Conservation (phyloP, 2,113 vertebrate genomes). For the Onychorhynchus coronatus region DNA sequence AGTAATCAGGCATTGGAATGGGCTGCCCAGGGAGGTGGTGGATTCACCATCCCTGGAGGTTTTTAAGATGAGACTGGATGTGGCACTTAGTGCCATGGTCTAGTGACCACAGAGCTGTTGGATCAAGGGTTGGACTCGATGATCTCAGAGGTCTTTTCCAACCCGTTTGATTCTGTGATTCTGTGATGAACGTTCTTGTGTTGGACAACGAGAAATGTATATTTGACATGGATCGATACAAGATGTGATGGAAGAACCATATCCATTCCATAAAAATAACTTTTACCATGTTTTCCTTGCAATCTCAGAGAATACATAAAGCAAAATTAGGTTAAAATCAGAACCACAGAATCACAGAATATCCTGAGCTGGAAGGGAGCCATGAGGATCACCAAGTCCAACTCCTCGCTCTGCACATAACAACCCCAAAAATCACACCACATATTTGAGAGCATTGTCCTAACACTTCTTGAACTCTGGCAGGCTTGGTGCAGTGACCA, state of each 20-base stretch:
- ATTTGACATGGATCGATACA: background rate
- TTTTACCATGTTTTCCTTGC: background rate
- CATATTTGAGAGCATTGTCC: background rate
- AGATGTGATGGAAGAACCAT: background rate
- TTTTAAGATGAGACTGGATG: too few relatives aligned
- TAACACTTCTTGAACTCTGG: background rate
- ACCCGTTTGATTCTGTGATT: too few relatives aligned
- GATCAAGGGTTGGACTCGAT: too few relatives aligned
- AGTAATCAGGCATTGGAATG: too few relatives aligned
- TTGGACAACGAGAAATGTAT: background rate
- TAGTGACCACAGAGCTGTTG: too few relatives aligned
- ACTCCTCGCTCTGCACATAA: background rate
- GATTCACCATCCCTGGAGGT: too few relatives aligned
- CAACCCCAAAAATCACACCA: background rate
- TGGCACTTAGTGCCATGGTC: too few relatives aligned
- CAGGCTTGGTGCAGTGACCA: background rate
- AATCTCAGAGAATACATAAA: background rate
- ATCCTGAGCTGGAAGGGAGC: background rate
- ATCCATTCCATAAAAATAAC: background rate
- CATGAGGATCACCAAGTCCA: background rate
- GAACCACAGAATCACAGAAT: background rate
- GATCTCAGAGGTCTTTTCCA: too few relatives aligned
- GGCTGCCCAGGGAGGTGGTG: too few relatives aligned
- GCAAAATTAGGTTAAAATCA: background rate
- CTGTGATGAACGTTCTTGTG: background rate